A percentile compares a stretch with the other conserved stretches of the same genome.
These are phyloP conservation scores for Ginglymostoma cirratum DNA, from an alignment of 2,113 vertebrate species.

Conservation along the genomic window DNA sequence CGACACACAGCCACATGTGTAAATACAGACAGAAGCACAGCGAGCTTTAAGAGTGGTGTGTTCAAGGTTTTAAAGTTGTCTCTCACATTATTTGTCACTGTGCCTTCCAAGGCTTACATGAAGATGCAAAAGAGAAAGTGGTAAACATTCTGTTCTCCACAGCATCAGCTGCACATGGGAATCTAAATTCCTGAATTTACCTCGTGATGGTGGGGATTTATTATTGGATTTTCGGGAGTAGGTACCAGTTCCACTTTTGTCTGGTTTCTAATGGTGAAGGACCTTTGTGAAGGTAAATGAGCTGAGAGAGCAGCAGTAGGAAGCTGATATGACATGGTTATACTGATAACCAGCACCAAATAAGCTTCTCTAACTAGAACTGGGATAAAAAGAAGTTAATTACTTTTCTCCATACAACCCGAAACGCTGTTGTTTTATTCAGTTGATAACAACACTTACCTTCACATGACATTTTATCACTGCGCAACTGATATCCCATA, in stretches of 20 bases:
- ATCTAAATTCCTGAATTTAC: neutral
- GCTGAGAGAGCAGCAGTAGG: neutral
- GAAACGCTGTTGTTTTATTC: neutral
- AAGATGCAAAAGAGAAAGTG: neutral
- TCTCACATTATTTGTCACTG: neutral
- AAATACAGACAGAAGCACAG: neutral
- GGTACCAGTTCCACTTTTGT: neutral
- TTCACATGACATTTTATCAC: constrained; percentile 85
- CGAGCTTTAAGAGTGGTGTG: neutral
- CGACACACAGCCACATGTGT: neutral
- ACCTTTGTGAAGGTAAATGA: neutral
- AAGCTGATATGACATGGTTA: neutral
- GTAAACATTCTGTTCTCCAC: neutral
- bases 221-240: neutral
- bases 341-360: neutral
- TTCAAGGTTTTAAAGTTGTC: neutral
- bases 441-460: constrained; percentile 53
- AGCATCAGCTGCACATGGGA: neutral
- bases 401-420: too few relatives aligned
- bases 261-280: neutral
- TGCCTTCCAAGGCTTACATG: neutral
- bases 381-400: neutral
- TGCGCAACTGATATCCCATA: constrained; percentile 82
- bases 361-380: neutral
- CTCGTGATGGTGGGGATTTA: too few relatives aligned